Conservation (phyloP, 2,888 invertebrate genomes). For the Andrena marginata region DNA sequence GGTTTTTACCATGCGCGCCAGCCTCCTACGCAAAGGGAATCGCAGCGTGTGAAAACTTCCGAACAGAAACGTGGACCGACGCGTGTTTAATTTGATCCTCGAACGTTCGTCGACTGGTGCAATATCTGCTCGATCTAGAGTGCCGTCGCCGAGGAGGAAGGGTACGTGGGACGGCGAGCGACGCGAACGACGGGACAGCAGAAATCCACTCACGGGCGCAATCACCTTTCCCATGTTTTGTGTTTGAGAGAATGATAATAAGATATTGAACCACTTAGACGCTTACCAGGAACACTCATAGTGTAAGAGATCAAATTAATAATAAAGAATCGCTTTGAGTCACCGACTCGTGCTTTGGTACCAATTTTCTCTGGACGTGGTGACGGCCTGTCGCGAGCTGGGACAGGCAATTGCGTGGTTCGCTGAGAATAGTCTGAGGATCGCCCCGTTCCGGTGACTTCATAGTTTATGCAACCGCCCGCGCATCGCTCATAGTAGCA, state of each 20-base stretch:
- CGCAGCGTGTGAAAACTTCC: too few relatives aligned
- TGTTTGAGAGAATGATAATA: slow-evolving; percentile 54
- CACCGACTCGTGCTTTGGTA: slow-evolving; percentile 12
- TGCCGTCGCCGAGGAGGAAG: background rate
- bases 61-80: slow-evolving; percentile 10
- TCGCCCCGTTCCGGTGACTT: too few relatives aligned
- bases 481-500: too few relatives aligned
- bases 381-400: background rate
- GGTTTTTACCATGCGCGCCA: background rate
- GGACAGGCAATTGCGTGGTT: background rate
- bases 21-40: too few relatives aligned
- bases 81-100: slow-evolving; percentile 18
- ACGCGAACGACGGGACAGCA: slow-evolving; percentile 38
- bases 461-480: too few relatives aligned
- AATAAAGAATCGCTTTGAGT: slow-evolving; percentile 67
- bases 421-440: background rate
- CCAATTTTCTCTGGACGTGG: background rate
- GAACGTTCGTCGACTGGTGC: slow-evolving; percentile 3
- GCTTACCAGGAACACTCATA: slow-evolving; percentile 70
- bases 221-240: slow-evolving; percentile 53
- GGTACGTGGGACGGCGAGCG: slow-evolving; percentile 18
- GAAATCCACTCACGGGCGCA: slow-evolving; percentile 45
- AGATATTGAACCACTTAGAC: slow-evolving; percentile 67
- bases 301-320: slow-evolving; percentile 69
- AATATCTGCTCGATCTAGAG: background rate